These are phyloP conservation scores for Platalea minor DNA, from an alignment of 2,797 vertebrate genomes.

Conservation along the genomic window DNA sequence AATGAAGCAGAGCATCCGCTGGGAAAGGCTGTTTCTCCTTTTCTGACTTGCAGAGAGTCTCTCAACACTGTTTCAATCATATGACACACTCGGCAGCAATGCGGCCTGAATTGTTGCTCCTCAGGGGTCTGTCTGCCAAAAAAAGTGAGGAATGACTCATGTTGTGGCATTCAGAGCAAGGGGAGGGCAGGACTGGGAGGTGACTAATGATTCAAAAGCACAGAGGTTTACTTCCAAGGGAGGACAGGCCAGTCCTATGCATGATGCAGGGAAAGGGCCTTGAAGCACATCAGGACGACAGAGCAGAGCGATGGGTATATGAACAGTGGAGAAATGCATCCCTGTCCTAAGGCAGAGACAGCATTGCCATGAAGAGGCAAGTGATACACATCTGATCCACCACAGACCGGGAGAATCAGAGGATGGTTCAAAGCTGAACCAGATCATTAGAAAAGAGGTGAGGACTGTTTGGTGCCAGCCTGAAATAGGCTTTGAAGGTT, in stretches of 20 bases:
- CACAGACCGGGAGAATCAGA: neutral
- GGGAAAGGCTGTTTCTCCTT: conserved; percentile 19
- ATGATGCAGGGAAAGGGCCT: neutral
- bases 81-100: neutral
- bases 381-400: neutral
- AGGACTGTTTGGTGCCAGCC: neutral
- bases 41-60: neutral
- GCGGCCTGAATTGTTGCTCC: conserved; percentile 4
- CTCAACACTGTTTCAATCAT: conserved; percentile 27
- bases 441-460: neutral
- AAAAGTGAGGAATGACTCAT: conserved; percentile 26
- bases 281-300: accelerated
- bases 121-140: conserved; percentile 39
- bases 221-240: neutral
- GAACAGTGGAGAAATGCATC: neutral
- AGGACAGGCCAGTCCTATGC: neutral
- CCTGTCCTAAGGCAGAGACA: neutral
- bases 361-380: neutral
- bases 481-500: neutral
- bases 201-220: neutral
- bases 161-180: neutral
- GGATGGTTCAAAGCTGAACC: neutral
- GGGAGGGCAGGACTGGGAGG: neutral
- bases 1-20: neutral
- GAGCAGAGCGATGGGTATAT: neutral